Conservation (phyloP, 53 echinoderm and acorn worm genomes). For the Actinopyga echinites region DNA sequence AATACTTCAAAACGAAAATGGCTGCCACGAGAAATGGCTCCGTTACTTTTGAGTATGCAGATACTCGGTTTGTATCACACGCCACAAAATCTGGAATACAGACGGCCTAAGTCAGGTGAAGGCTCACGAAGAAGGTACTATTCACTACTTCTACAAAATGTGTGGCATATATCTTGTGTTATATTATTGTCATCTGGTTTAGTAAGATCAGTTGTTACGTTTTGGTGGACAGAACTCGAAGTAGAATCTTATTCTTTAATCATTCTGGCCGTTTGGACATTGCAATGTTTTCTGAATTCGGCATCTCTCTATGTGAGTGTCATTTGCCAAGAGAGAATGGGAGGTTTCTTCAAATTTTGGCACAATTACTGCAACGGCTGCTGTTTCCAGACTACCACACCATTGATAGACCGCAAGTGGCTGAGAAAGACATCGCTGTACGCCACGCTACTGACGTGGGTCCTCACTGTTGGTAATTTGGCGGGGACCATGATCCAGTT, state of each 20-base stretch:
- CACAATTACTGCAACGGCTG: too few relatives aligned
- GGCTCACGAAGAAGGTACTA: too few relatives aligned
- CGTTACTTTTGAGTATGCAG: slow-evolving; percentile 2
- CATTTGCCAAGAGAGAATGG: too few relatives aligned
- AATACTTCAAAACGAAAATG: not conserved
- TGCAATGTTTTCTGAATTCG: not conserved
- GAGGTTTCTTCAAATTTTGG: too few relatives aligned
- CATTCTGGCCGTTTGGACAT: not conserved
- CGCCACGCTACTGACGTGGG: too few relatives aligned
- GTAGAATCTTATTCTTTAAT: not conserved
- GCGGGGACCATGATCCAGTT: too few relatives aligned
- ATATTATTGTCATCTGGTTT: not conserved
- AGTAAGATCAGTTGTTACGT: not conserved
- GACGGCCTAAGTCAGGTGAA: not conserved
- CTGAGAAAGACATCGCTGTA: too few relatives aligned
- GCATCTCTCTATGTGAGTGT: not conserved
- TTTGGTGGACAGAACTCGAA: slow-evolving; percentile 18
- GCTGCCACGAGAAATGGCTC: slow-evolving; percentile 6
- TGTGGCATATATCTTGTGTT: slow-evolving; percentile 5
- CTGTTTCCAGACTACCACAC: too few relatives aligned
- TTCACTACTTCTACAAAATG: not conserved
- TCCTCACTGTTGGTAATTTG: too few relatives aligned
- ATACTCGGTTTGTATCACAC: not conserved
- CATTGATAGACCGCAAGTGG: too few relatives aligned
- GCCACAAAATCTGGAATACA: not conserved